A percentile compares a stretch with the other conserved stretches of the same genome.
Conservation (phyloP, 2,113 vertebrate genomes). For the Corythornis cristatus region DNA sequence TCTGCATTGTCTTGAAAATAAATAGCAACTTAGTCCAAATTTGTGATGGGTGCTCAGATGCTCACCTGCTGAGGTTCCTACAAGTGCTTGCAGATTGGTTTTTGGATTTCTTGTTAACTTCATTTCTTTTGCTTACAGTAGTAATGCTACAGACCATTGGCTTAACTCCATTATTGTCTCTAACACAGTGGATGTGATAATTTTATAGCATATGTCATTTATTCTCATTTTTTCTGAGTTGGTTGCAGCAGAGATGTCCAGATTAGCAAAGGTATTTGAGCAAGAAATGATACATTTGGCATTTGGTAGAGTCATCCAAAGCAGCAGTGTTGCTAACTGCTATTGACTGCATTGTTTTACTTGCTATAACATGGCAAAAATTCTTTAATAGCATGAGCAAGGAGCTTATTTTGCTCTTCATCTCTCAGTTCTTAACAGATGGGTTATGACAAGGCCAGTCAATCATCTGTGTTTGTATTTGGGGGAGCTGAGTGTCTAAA, state of each 20-base stretch:
- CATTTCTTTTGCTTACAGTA: neutral
- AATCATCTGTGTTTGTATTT: neutral
- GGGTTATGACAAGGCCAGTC: neutral
- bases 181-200: neutral
- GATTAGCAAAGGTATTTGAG: neutral
- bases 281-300: too few species aligned
- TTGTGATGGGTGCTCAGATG: neutral
- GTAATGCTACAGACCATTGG: neutral
- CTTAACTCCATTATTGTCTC: neutral
- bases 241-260: neutral
- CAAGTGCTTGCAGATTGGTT: neutral
- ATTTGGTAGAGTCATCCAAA: neutral
- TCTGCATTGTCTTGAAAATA: neutral
- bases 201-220: neutral
- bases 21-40: neutral
- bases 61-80: neutral
- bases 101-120: neutral
- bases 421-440: neutral
- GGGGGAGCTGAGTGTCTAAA: neutral
- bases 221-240: neutral
- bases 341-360: neutral
- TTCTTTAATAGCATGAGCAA: neutral
- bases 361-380: neutral
- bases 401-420: neutral
- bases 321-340: neutral